Percentiles rank a stretch among this genome's conserved stretches.
Evolutionary conservation across 2,113 vertebrate species (phyloP).

Genomic region (Charadrius vociferus): DNA sequence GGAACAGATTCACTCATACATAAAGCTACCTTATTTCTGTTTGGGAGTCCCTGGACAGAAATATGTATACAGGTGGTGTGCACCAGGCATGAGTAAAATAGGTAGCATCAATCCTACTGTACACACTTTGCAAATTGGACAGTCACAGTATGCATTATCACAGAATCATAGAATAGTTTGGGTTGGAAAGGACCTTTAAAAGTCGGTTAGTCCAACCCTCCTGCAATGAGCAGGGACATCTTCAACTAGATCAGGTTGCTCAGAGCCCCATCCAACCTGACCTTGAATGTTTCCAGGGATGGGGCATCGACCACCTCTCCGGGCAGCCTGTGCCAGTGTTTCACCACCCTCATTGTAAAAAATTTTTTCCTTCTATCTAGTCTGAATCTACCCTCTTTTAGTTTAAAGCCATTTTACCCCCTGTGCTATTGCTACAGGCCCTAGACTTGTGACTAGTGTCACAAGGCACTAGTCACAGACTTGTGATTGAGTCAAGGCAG

Average conservation of each 20-base stretch:
- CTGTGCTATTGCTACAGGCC: not conserved
- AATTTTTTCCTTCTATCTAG: not conserved
- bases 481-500: not conserved
- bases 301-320: not conserved
- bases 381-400: not conserved
- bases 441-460: not conserved
- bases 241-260: not conserved
- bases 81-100: not conserved
- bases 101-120: fast-evolving
- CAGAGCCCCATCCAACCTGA: not conserved
- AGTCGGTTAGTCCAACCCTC: not conserved
- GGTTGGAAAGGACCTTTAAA: not conserved
- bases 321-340: not conserved
- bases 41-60: not conserved
- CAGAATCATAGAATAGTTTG: not conserved
- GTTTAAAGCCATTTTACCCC: not conserved
- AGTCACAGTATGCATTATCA: not conserved
- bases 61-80: not conserved
- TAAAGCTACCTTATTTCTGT: not conserved
- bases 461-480: not conserved
- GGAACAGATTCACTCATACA: not conserved
- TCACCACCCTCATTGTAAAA: not conserved
- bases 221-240: not conserved
- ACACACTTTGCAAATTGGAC: not conserved
- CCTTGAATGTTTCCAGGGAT: not conserved